These are phyloP conservation scores for Taphrorychus bicolor DNA, from an alignment of 2,888 invertebrate species.

Conservation along the genomic window DNA sequence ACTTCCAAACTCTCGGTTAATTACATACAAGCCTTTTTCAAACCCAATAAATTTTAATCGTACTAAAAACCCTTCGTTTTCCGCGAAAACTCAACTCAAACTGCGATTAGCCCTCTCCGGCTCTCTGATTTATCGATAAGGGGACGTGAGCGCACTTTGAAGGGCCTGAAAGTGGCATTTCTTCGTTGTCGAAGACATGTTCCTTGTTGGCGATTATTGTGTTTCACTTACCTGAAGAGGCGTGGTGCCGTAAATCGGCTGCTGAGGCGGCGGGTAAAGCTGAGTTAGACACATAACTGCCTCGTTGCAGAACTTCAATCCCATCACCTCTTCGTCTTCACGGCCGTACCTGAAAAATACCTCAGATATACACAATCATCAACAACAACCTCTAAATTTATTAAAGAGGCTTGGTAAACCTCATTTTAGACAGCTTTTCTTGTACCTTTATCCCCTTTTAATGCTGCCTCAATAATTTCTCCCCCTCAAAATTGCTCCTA, in stretches of 20 bases:
- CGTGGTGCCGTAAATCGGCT: constrained; percentile 62
- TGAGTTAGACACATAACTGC: constrained; percentile 92
- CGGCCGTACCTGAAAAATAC: constrained; percentile 86
- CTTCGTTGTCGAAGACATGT: background rate
- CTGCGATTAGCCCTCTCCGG: too few species aligned
- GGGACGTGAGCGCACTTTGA: background rate
- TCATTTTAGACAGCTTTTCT: background rate
- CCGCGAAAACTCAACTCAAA: background rate
- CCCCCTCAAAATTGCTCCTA: too few species aligned
- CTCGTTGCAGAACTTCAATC: constrained; percentile 97
- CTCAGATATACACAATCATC: too few species aligned
- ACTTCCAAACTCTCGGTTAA: background rate
- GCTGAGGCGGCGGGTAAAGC: constrained; percentile 75
- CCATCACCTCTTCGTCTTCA: constrained; percentile 98
- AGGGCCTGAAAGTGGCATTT: background rate
- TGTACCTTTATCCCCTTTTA: background rate
- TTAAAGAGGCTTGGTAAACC: too few species aligned
- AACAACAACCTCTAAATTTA: too few species aligned
- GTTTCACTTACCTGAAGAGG: constrained; percentile 74
- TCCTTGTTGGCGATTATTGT: background rate
- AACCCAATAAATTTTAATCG: constrained; percentile 10
- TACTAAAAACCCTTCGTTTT: constrained; percentile 1
- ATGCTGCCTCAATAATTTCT: background rate
- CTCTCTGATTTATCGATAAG: background rate
- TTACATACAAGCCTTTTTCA: background rate